Percentiles rank a stretch among this genome's conserved stretches.
Conservation (phyloP, 2,888 invertebrate genomes). For the Pristionchus japonicus region DNA sequence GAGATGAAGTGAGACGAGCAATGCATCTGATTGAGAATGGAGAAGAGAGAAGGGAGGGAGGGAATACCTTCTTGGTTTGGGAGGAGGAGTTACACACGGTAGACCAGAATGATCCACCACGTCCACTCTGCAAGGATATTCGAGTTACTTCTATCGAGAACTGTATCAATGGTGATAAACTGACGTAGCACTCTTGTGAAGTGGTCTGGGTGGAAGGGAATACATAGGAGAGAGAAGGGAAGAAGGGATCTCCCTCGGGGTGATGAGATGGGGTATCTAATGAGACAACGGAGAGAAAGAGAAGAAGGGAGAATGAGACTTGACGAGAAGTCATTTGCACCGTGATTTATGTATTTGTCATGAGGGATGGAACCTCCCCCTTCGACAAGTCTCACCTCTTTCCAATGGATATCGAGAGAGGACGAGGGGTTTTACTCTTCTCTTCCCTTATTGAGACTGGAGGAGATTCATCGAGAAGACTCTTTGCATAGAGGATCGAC, state of each 20-base stretch:
- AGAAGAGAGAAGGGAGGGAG: too few relatives aligned
- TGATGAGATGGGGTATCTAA: conserved; percentile 1
- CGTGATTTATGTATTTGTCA: conserved; percentile 42
- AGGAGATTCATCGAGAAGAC: conserved; percentile 53
- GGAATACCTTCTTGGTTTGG: conserved; percentile 34
- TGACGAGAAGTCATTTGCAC: not conserved
- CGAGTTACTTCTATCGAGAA: not conserved
- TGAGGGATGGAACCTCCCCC: not conserved
- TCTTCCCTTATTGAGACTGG: not conserved
- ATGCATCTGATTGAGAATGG: not conserved
- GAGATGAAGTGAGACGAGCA: not conserved
- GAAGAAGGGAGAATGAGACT: not conserved
- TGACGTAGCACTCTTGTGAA: conserved; percentile 43
- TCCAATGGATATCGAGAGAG: conserved; percentile 36
- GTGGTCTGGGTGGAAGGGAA: conserved; percentile 23
- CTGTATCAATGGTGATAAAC: not conserved
- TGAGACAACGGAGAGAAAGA: not conserved
- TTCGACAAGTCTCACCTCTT: conserved; percentile 12
- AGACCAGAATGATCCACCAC: not conserved
- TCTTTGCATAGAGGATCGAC: conserved; percentile 69
- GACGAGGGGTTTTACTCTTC: conserved; percentile 13
- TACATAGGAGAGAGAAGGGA: conserved; percentile 16
- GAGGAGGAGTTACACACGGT: not conserved
- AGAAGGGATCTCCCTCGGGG: not conserved
- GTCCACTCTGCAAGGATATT: not conserved